These are phyloP conservation scores for Ormyrus labotus DNA, from an alignment of 2,888 invertebrate genomes.

Conservation along the genomic window DNA sequence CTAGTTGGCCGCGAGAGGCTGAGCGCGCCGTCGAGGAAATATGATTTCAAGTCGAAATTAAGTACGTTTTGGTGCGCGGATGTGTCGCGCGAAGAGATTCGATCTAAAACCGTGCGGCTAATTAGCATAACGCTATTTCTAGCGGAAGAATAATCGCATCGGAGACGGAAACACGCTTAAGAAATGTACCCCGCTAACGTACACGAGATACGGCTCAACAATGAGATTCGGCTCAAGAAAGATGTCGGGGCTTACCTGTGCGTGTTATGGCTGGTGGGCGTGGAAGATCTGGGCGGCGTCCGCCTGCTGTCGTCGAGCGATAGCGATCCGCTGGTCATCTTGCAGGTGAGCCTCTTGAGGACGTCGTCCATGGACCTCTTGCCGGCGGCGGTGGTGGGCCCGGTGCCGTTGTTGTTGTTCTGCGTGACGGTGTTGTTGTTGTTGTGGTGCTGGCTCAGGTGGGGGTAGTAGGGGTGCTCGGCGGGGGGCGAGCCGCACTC, in stretches of 20 bases:
- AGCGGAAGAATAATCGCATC: too few relatives aligned
- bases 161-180: too few relatives aligned
- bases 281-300: constrained; percentile 76
- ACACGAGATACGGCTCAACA: too few relatives aligned
- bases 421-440: constrained; percentile 80
- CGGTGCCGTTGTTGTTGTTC: constrained; percentile 78
- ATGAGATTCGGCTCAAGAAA: too few relatives aligned
- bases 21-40: too few relatives aligned
- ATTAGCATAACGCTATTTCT: too few relatives aligned
- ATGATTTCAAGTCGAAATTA: too few relatives aligned
- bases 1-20: too few relatives aligned
- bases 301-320: constrained; percentile 85
- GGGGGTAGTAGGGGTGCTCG: constrained; percentile 79
- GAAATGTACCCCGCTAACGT: too few relatives aligned
- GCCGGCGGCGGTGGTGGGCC: constrained; percentile 78
- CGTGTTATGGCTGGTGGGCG: constrained; percentile 72
- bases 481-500: constrained; percentile 86
- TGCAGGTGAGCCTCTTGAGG: constrained; percentile 89
- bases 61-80: too few relatives aligned
- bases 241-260: constrained; percentile 66
- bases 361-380: constrained; percentile 95
- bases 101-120: too few relatives aligned
- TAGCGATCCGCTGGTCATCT: constrained; percentile 85
- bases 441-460: constrained; percentile 75
- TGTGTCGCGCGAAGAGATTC: too few relatives aligned